Conservation (phyloP, 2,888 invertebrate species). For the Dendrolimus houi region DNA sequence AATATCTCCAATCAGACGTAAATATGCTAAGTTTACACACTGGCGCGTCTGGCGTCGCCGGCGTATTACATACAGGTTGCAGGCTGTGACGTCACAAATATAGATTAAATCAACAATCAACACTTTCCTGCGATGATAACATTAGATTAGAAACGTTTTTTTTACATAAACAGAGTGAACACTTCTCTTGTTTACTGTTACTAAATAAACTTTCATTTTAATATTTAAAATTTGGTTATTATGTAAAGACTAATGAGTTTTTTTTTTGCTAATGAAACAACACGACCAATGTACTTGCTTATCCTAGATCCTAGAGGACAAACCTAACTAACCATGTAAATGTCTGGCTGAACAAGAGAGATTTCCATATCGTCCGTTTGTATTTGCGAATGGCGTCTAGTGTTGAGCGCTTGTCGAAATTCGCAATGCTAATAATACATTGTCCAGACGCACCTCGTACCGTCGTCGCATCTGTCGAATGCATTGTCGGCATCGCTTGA, state of each 20-base stretch:
- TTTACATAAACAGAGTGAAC: not conserved
- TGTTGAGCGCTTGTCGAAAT: slow-evolving; percentile 58
- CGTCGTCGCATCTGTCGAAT: slow-evolving; percentile 39
- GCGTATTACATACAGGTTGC: not conserved
- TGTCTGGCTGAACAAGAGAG: slow-evolving; percentile 37
- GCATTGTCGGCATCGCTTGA: slow-evolving; percentile 25
- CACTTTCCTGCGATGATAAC: not conserved
- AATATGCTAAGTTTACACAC: slow-evolving; percentile 15
- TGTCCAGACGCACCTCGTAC: slow-evolving; percentile 59
- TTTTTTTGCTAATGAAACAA: no score
- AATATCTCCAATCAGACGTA: slow-evolving; percentile 3
- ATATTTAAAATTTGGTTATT: no score
- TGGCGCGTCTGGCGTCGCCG: slow-evolving; percentile 37
- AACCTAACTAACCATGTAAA: slow-evolving; percentile 38
- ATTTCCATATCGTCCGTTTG: slow-evolving; percentile 60
- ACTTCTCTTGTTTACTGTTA: no score
- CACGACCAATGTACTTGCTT: slow-evolving; percentile 4
- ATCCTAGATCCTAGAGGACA: slow-evolving; percentile 21
- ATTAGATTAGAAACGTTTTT: not conserved
- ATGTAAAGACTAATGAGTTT: no score
- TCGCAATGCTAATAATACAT: slow-evolving; percentile 68
- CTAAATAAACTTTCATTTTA: no score
- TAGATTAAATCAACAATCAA: not conserved
- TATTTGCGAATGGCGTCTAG: slow-evolving; percentile 58
- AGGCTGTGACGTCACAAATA: not conserved